Percentiles rank a stretch among this genome's conserved stretches.
Conservation (phyloP, 1,140 invertebrate genomes). For the Sipha flava region DNA sequence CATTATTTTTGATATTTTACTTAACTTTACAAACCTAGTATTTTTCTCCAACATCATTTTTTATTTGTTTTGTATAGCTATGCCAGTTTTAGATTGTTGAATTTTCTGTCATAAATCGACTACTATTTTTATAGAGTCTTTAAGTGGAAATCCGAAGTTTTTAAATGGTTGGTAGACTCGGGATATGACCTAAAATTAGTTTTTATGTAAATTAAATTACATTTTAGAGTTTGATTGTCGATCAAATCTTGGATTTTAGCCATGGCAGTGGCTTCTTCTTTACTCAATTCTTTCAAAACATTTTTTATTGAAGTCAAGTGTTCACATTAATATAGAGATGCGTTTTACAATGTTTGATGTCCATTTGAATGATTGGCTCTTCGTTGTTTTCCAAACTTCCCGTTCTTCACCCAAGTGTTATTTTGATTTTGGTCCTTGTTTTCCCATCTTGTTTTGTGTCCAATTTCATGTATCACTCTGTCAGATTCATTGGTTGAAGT, state of each 20-base stretch:
- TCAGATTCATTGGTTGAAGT: background rate
- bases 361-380: background rate
- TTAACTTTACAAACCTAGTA: too few relatives aligned
- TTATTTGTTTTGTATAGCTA: too few relatives aligned
- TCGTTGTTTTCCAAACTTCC: too few relatives aligned
- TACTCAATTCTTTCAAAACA: constrained; percentile 12
- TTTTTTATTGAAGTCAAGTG: background rate
- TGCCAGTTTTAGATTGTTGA: too few relatives aligned
- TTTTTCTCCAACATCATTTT: too few relatives aligned
- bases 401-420: background rate
- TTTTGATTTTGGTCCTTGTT: background rate
- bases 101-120: too few relatives aligned
- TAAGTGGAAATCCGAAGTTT: too few relatives aligned
- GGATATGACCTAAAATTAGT: background rate
- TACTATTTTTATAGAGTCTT: too few relatives aligned
- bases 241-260: background rate
- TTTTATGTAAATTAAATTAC: background rate
- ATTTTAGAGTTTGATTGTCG: background rate
- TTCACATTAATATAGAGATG: background rate
- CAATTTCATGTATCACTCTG: too few relatives aligned
- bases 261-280: background rate
- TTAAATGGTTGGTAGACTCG: background rate
- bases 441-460: background rate
- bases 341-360: background rate
- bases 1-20: too few relatives aligned